phyloP scores from a whole-genome alignment of 2,888 invertebrate species.

The Agonopterix arenella region DNA sequence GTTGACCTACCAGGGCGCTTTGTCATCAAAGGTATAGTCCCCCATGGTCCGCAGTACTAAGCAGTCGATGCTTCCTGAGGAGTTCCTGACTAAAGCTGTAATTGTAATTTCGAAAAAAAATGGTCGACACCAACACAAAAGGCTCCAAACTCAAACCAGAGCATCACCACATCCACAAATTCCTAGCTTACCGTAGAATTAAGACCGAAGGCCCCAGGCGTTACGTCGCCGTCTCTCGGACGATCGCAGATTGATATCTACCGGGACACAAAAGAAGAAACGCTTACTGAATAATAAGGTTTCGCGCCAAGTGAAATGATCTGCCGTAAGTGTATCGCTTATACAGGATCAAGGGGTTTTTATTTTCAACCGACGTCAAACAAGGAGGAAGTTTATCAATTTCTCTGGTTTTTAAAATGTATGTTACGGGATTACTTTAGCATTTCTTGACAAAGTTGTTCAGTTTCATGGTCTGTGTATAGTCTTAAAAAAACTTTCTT shows the following conservation, averaged over 20 bases:
- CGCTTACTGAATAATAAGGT: slow-evolving; percentile 60
- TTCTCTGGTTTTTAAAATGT: too few relatives aligned
- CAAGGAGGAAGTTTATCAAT: too few relatives aligned
- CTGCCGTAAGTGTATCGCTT: slow-evolving; percentile 54
- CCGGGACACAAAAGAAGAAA: slow-evolving; percentile 60
- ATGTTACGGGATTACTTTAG: too few relatives aligned
- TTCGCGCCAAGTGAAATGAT: slow-evolving; percentile 55
- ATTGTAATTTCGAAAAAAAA: not conserved
- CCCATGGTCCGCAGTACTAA: too few relatives aligned
- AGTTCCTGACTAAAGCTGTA: not conserved
- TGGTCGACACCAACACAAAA: not conserved
- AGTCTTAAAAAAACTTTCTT: too few relatives aligned
- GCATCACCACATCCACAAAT: not conserved
- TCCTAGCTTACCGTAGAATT: slow-evolving; percentile 20
- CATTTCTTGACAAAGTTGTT: too few relatives aligned
- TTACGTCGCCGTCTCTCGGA: slow-evolving; percentile 24
- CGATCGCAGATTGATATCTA: slow-evolving; percentile 66
- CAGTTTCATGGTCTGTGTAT: too few relatives aligned
- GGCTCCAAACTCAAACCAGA: not conserved
- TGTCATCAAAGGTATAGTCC: too few relatives aligned
- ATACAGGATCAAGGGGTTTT: slow-evolving; percentile 3
- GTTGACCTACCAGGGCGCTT: too few relatives aligned
- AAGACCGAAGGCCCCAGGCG: slow-evolving; percentile 48
- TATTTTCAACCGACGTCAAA: too few relatives aligned
- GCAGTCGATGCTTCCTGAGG: too few relatives aligned